Evolutionary conservation across 1,140 invertebrate species (phyloP), one percentile per base, ranked within the genome.

Genomic region (Scaptomyza montana): DNA sequence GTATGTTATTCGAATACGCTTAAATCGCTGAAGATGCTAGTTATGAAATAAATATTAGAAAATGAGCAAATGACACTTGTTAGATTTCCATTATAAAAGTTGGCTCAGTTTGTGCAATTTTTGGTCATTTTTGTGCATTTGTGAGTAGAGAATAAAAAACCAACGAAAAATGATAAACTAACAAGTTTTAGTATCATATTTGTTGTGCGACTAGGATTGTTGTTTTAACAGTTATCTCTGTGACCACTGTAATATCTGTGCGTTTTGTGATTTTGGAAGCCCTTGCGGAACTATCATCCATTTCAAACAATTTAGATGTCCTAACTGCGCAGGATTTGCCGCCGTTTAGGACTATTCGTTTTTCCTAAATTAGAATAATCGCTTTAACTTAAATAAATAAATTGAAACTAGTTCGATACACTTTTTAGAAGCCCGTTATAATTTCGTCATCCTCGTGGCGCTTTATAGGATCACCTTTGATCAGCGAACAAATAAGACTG

Each of bases 401-500:
- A 43, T n/a, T 43, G 2, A n/a, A 43, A 3, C n/a, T 43, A 43
- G 39, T 43, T n/a, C 12, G 39, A 4, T 5, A 16, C 25, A 7
- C 69, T 39, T 28, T 53, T 93, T 93, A 94, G 60, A 94, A 93
- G 78, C 94, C 93, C 13, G 93, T 94, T 61, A 94, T 89, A 73
- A 95, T 93, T 80, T 94, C 93, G 77, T 95, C 94, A 59, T 95
- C 94, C 59, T 94, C 94, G 50, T 94, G 93, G 67, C 94, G 93
- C 68, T 94, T 94, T 41, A 96, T 93, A 10, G 96, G 96, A 93
- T 97, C 95, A 10, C 95, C 96, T 92, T 96, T 95, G n/a, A 97
- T 90, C 43, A 97, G 85, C 2, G 96, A 93, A 39, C 96, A 93
- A 74, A 97, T 97, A 69, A 96, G 93, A 84, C 95, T 95, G 87